Conservation (phyloP, 2,797 vertebrate genomes). For the Liasis olivaceus region DNA sequence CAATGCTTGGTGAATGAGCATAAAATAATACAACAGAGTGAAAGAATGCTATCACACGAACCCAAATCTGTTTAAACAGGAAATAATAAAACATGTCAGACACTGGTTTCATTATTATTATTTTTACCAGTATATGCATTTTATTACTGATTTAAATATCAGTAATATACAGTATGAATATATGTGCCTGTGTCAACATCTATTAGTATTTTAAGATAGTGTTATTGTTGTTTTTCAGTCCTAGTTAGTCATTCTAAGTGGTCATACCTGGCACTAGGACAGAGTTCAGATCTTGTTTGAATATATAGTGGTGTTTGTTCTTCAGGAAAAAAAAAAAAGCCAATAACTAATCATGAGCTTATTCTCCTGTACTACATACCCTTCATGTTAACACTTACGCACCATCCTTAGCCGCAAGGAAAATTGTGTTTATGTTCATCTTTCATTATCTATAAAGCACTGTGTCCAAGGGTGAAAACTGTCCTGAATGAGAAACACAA, state of each 20-base stretch:
- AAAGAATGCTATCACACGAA: not conserved
- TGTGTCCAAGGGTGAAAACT: conserved; percentile 61
- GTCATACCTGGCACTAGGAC: conserved; percentile 33
- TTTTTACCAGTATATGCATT: not conserved
- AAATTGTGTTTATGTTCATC: conserved; percentile 57
- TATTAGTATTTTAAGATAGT: not conserved
- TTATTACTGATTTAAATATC: not conserved
- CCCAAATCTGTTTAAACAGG: not conserved
- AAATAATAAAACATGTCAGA: not conserved
- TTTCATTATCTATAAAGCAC: conserved; percentile 59
- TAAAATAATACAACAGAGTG: not conserved
- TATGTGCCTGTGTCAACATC: not conserved
- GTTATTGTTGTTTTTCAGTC: not conserved
- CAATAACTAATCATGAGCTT: conserved; percentile 26
- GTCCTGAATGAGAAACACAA: conserved; percentile 60
- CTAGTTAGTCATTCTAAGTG: conserved; percentile 5
- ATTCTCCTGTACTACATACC: conserved; percentile 51
- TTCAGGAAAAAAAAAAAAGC: conserved; percentile 40
- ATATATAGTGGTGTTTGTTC: conserved; percentile 47
- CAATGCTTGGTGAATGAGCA: not conserved
- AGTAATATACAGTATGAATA: not conserved
- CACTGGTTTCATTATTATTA: not conserved
- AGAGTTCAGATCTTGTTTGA: conserved; percentile 51
- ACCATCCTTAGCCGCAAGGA: conserved; percentile 56
- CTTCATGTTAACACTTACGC: conserved; percentile 62